Conservation (phyloP, 2,113 vertebrate genomes). For the Pomatostomus ruficeps region DNA sequence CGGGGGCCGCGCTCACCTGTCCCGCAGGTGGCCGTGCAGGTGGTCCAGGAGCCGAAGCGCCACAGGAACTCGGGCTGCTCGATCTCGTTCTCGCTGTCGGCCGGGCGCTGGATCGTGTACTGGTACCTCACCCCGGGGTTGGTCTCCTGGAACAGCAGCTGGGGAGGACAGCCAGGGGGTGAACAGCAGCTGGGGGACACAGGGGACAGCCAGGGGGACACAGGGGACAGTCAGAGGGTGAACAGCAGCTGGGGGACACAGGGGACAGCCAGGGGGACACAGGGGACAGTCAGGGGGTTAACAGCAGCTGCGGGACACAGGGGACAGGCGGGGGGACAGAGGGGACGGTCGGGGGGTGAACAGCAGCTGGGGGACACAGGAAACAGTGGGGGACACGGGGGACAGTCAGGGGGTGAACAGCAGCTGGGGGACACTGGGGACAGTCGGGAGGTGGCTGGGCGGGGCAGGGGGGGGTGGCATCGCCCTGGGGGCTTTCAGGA, state of each 20-base stretch:
- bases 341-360: slow-evolving; percentile 39
- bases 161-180: not conserved
- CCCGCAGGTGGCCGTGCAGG: slow-evolving; percentile 88
- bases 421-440: slow-evolving; percentile 63
- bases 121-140: slow-evolving; percentile 91
- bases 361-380: slow-evolving; percentile 69
- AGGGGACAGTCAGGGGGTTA: not conserved
- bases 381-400: not conserved
- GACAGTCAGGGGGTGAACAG: slow-evolving; percentile 65
- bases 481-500: not conserved
- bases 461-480: not conserved
- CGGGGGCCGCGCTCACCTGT: slow-evolving; percentile 60
- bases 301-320: slow-evolving; percentile 72
- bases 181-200: not conserved
- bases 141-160: slow-evolving; percentile 93
- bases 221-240: not conserved
- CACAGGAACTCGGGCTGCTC: slow-evolving; percentile 77
- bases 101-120: slow-evolving; percentile 83
- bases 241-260: slow-evolving; percentile 76
- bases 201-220: not conserved
- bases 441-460: rapidly evolving
- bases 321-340: not conserved
- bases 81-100: not conserved
- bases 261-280: not conserved
- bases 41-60: slow-evolving; percentile 85